Evolutionary conservation across 2,113 vertebrate species (phyloP).

Genomic region (Megalops atlanticus): DNA sequence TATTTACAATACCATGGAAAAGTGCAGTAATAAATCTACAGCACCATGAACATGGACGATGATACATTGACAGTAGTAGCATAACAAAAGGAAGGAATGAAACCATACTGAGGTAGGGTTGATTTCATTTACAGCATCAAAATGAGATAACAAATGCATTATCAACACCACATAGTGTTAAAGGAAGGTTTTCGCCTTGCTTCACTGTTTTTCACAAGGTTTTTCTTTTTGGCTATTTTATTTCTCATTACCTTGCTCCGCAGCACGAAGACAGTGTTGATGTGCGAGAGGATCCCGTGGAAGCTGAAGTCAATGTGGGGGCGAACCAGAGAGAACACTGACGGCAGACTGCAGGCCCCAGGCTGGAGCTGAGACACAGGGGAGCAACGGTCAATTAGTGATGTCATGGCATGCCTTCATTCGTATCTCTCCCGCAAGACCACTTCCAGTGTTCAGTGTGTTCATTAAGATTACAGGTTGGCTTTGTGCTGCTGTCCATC

Average conservation of each 20-base stretch:
- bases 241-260: conserved; percentile 86
- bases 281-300: conserved; percentile 97
- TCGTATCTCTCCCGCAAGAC: background rate
- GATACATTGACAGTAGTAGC: too few species aligned
- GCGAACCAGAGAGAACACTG: conserved; percentile 95
- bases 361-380: conserved; percentile 82
- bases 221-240: background rate
- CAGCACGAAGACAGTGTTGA: conserved; percentile 97
- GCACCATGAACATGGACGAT: too few species aligned
- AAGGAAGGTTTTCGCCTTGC: too few species aligned
- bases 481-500: background rate
- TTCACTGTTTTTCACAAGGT: too few species aligned
- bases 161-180: too few species aligned
- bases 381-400: background rate
- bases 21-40: too few species aligned
- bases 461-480: background rate
- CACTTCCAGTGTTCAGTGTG: background rate
- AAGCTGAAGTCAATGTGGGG: conserved; percentile 98
- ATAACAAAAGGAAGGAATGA: too few species aligned
- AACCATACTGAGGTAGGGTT: too few species aligned
- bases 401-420: background rate
- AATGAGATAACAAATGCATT: too few species aligned
- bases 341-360: conserved; percentile 88
- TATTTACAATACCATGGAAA: too few species aligned
- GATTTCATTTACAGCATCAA: too few species aligned